Base-by-base conservation (phyloP, 2,113 vertebrate genomes). In the Solea senegalensis region DNA sequence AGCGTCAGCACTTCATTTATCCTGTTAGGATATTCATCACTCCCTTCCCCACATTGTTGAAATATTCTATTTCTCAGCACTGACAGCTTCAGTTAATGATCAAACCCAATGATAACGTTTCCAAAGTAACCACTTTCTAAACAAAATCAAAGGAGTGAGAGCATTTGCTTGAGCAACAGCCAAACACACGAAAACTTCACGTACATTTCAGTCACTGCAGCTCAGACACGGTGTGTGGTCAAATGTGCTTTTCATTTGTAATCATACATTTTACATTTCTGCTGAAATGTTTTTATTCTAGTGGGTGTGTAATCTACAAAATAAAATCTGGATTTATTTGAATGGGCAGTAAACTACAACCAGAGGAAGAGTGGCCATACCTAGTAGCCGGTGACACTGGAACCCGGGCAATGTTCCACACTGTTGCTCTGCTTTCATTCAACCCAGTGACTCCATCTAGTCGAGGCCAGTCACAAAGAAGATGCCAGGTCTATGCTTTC, bases 31-130 rank as follows among this genome's bases (percentile, higher is more conserved):
- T 26, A 2, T 63, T 27, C n/a, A 9, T 26, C 16, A 44, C 41
- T 65, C 66, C 34, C 6, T 8, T 16, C 15, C 41, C 26, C 52
- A 60, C 66, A 69, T 76, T 50, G 12, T 34, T 72, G 46, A 82
- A 70, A 62, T 48, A 59, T 41, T 49, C 58, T 16, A 78, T 85
- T 74, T 75, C 48, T 79, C 51, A 73, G 13, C 49, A 13, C 14
- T 85, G 83, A 86, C 77, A 78, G 67, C 12, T 69, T 7, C 28
- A 62, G 91, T 92, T 92, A 92, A 93, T 92, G 56, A 90, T 92
- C 83, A 91, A 88, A 82, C 90, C 68, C 34, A 74, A 16, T 56
- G 41, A 53, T 45, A 78, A 78, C 65, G 87, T 88, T 89, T 79
- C 89, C 85, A 78, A 58, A 78, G 88, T 72, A 80, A 90, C 83